Percentiles rank a stretch among this genome's conserved stretches.
phyloP scores from a whole-genome alignment of 2,113 vertebrate species.

The Isurus oxyrinchus region DNA sequence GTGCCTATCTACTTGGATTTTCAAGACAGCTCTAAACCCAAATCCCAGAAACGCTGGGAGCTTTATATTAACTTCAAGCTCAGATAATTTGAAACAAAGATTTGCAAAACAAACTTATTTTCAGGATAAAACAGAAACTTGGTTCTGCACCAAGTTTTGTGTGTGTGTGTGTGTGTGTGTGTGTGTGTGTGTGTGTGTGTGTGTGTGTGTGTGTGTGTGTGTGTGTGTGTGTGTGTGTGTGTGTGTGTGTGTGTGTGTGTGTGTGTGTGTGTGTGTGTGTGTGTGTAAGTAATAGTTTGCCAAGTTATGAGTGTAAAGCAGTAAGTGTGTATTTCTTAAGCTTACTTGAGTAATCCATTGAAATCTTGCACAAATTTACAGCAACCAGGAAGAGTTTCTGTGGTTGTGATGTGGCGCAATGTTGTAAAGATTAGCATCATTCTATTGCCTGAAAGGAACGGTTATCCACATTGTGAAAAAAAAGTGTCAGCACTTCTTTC shows the following conservation, averaged over 20 bases:
- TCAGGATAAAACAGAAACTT: not conserved
- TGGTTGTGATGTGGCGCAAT: not conserved
- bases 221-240: not conserved
- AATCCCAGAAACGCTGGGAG: not conserved
- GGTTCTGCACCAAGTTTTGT: not conserved
- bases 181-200: not conserved
- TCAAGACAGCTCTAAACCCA: not conserved
- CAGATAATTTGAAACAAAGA: not conserved
- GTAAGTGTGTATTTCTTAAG: not conserved
- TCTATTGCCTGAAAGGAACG: not conserved
- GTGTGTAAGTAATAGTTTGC: not conserved
- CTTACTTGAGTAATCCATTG: not conserved
- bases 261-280: not conserved
- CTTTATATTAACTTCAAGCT: not conserved
- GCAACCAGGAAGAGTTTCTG: not conserved
- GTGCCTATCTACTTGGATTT: not conserved
- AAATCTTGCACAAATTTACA: not conserved
- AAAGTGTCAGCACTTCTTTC: not conserved
- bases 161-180: not conserved
- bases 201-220: not conserved
- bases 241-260: not conserved
- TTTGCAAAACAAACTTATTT: not conserved
- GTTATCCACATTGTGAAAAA: not conserved
- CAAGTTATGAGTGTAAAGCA: not conserved
- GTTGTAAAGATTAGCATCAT: not conserved